Percentiles rank a stretch among this genome's conserved stretches.
phyloP scores from a whole-genome alignment of 2,113 vertebrate species.

The Natator depressus region DNA sequence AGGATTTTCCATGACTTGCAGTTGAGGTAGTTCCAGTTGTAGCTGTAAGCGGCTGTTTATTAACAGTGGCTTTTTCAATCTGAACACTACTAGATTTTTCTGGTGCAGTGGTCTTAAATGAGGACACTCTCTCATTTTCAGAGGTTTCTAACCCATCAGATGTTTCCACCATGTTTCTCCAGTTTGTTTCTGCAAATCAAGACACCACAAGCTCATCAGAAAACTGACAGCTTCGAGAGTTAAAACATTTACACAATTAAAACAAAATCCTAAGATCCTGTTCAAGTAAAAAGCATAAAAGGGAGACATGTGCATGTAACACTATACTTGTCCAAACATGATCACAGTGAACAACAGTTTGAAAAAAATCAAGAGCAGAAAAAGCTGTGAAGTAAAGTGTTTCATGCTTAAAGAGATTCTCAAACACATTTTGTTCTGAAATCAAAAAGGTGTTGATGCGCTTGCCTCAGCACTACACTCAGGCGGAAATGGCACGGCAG shows the following conservation, averaged over 20 bases:
- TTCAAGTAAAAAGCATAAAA: background rate
- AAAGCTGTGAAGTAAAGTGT: background rate
- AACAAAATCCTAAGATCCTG: background rate
- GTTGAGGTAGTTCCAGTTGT: slow-evolving; percentile 54
- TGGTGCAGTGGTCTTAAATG: slow-evolving; percentile 64
- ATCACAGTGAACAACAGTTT: background rate
- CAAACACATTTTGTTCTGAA: background rate
- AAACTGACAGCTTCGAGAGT: background rate
- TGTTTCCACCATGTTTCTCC: slow-evolving; percentile 97
- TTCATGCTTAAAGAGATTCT: background rate
- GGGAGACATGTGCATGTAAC: background rate
- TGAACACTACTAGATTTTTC: slow-evolving; percentile 67
- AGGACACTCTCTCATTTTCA: slow-evolving; percentile 82
- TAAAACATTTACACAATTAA: background rate
- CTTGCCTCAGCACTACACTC: background rate
- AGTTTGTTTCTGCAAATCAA: slow-evolving; percentile 90
- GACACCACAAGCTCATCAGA: slow-evolving; percentile 36
- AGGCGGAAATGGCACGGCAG: background rate
- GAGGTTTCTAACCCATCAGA: slow-evolving; percentile 89
- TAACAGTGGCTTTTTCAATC: slow-evolving; percentile 31
- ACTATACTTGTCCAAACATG: background rate
- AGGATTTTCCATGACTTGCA: slow-evolving; percentile 68
- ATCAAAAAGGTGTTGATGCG: background rate
- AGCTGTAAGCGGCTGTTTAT: slow-evolving; percentile 59
- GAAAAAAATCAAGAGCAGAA: background rate